Conservation (phyloP, 2,113 vertebrate species). For the Pachypanchax playfairii region DNA sequence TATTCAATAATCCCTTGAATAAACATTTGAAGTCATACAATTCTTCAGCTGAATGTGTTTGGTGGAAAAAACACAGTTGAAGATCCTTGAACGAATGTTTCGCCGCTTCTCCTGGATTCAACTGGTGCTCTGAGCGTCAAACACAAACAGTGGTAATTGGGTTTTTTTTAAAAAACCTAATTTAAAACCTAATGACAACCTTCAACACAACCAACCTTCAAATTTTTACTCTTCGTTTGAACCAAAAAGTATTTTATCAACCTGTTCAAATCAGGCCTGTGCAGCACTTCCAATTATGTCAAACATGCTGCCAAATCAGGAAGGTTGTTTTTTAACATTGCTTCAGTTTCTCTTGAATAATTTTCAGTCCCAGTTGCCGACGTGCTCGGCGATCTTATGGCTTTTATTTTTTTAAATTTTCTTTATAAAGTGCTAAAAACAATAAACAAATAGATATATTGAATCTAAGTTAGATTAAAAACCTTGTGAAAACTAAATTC, state of each 20-base stretch:
- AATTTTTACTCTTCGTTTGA: slow-evolving; percentile 30
- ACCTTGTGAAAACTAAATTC: background rate
- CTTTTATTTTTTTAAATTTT: no score
- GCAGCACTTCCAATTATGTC: slow-evolving; percentile 1
- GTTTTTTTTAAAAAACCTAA: slow-evolving; percentile 14
- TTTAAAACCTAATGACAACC: slow-evolving; percentile 35
- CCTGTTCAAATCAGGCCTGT: slow-evolving; percentile 12
- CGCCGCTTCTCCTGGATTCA: slow-evolving; percentile 17
- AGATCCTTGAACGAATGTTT: slow-evolving; percentile 47
- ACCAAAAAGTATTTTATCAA: slow-evolving; percentile 24
- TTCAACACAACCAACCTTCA: slow-evolving; percentile 42
- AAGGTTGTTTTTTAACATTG: slow-evolving; percentile 1
- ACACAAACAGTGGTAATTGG: slow-evolving; percentile 39
- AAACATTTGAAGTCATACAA: slow-evolving; percentile 4
- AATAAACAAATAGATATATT: no score
- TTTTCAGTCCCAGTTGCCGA: no score
- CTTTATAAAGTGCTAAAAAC: no score
- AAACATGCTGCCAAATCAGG: slow-evolving; percentile 20
- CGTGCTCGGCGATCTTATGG: no score
- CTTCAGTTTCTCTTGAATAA: background rate
- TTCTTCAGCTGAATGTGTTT: slow-evolving; percentile 27
- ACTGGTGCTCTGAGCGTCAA: slow-evolving; percentile 25
- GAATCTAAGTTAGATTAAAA: background rate
- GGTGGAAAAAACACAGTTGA: slow-evolving; percentile 27
- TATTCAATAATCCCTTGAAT: slow-evolving; percentile 22